These are phyloP conservation scores for human DNA, from an alignment of 2,113 vertebrate genomes.

Conservation along the genomic window GRCh38 chrX:146750001-146750500, in stretches of 20 bases:
- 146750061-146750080: background rate
- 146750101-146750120: background rate
- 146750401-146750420: background rate
- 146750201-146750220: background rate
- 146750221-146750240: background rate
- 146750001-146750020: background rate
- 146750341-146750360: too few relatives aligned
- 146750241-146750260: background rate
- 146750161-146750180: background rate
- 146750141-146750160: background rate
- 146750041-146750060: background rate
- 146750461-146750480: background rate
- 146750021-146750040: background rate
- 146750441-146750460: background rate
- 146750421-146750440: background rate
- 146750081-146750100: background rate
- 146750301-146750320: background rate
- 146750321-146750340: background rate
- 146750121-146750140: background rate
- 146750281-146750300: background rate
- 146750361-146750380: too few relatives aligned
- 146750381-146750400: too few relatives aligned
- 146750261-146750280: background rate
- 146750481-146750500: background rate
- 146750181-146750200: rapidly evolving